Conservation (phyloP, 2,113 vertebrate species). For the Lasiurus cinereus region DNA sequence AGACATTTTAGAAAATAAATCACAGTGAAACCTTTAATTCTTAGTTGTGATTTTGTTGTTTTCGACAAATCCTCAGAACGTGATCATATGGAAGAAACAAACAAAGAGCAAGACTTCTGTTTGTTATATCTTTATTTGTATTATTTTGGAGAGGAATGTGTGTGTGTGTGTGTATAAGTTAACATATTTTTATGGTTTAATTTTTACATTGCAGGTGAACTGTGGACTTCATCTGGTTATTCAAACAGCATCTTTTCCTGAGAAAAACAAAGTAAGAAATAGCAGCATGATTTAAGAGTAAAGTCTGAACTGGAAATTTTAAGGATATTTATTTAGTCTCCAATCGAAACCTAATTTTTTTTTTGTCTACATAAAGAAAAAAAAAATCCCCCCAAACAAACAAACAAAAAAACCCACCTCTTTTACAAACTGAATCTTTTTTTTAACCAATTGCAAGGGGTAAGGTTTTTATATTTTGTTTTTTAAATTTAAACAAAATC, state of each 20-base stretch:
- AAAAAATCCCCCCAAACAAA: not conserved
- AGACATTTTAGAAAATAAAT: constrained; percentile 71
- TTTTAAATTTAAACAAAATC: not conserved
- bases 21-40: constrained; percentile 54
- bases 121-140: not conserved
- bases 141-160: not conserved
- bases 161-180: not conserved
- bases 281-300: constrained; percentile 56
- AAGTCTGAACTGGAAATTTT: constrained; percentile 23
- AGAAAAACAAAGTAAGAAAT: constrained; percentile 89
- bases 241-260: constrained; percentile 87
- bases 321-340: constrained; percentile 4
- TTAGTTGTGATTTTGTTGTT: constrained; percentile 53
- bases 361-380: constrained; percentile 35
- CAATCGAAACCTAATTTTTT: constrained; percentile 28
- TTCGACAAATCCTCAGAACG: constrained; percentile 16
- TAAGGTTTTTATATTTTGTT: not conserved
- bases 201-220: constrained; percentile 83
- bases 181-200: constrained; percentile 70
- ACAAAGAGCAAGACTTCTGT: not conserved
- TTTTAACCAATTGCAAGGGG: constrained; percentile 8
- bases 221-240: constrained; percentile 91
- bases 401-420: not conserved
- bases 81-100: constrained; percentile 19
- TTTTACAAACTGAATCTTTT: constrained; percentile 18